A percentile compares a stretch with the other conserved stretches of the same genome.
Conservation (phyloP, 2,113 vertebrate genomes). For the Calypte anna region DNA sequence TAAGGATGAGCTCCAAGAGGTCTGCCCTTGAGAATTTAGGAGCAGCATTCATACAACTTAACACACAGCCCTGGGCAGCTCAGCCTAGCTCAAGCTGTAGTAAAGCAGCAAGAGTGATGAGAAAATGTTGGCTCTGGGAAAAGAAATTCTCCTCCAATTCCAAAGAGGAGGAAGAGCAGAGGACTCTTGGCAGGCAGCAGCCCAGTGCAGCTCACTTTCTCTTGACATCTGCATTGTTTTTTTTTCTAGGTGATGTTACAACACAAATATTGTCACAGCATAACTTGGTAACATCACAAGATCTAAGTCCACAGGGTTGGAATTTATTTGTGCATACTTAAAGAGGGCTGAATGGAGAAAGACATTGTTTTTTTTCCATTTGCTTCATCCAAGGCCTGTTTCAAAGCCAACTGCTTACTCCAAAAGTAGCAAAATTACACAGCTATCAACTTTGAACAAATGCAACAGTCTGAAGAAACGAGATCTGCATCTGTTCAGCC, state of each 20-base stretch:
- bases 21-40: background rate
- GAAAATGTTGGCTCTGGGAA: background rate
- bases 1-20: background rate
- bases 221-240: background rate
- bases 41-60: background rate
- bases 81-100: background rate
- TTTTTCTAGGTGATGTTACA: constrained; percentile 32
- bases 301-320: background rate
- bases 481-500: background rate
- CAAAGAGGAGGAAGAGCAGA: background rate
- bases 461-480: background rate
- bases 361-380: constrained; percentile 45
- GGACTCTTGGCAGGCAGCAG: background rate
- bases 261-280: constrained; percentile 24
- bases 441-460: background rate
- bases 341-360: constrained; percentile 20
- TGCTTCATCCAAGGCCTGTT: constrained; percentile 13
- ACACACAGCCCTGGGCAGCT: background rate
- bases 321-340: constrained; percentile 44
- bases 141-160: background rate
- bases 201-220: background rate
- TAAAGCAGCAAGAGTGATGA: background rate
- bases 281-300: constrained; percentile 15
- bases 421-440: constrained; percentile 2
- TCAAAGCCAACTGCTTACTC: constrained; percentile 36